Evolutionary conservation across 2,113 vertebrate genomes (phyloP).

Genomic region (Elephas maximus): DNA sequence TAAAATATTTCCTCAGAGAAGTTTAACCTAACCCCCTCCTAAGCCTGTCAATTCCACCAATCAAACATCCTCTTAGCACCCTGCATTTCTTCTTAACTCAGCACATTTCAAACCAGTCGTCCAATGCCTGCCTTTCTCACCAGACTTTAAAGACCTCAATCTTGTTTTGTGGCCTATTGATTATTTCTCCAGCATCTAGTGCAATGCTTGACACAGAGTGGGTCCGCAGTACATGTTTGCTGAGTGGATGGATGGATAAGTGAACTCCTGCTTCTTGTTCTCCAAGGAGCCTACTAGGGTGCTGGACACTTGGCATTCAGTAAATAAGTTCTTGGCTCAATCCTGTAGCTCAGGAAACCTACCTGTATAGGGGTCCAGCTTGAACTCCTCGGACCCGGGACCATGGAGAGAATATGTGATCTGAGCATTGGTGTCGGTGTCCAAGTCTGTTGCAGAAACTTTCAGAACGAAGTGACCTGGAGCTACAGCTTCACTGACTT

Average conservation of each 20-base stretch:
- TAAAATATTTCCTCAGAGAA: not conserved
- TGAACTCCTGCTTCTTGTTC: slow-evolving; percentile 15
- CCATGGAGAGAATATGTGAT: slow-evolving; percentile 95
- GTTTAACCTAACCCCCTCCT: not conserved
- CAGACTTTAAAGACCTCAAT: not conserved
- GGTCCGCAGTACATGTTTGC: not conserved
- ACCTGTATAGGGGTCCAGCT: slow-evolving; percentile 94
- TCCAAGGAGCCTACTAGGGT: not conserved
- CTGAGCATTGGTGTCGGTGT: slow-evolving; percentile 93
- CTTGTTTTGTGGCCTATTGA: not conserved
- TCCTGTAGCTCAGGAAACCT: slow-evolving; percentile 60
- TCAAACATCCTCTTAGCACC: not conserved
- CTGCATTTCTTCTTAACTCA: not conserved
- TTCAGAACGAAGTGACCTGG: slow-evolving; percentile 92
- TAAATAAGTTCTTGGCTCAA: not conserved
- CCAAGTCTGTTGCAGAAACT: slow-evolving; percentile 93
- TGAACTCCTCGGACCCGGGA: slow-evolving; percentile 93
- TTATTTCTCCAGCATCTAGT: not conserved
- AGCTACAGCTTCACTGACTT: slow-evolving; percentile 93
- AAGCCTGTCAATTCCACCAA: not conserved
- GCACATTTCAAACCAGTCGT: not conserved
- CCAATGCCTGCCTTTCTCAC: not conserved
- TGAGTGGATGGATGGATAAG: not conserved
- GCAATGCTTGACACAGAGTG: not conserved
- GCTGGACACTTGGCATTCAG: not conserved